phyloP scores from a whole-genome alignment of 2,888 invertebrate genomes.

The Tachina grossa region DNA sequence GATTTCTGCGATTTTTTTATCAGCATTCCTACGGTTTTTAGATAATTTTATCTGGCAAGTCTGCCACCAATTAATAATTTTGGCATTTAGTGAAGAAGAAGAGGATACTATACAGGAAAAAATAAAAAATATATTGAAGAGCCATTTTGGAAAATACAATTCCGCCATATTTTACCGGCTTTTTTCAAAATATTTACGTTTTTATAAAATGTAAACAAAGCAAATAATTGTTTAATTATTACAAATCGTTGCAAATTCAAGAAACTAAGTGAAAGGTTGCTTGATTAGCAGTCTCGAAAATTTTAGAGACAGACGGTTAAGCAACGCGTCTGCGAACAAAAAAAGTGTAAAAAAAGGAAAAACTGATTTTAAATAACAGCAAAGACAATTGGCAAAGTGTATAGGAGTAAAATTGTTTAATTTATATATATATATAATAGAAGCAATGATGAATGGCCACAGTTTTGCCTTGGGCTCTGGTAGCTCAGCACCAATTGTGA shows the following conservation, averaged over 20 bases:
- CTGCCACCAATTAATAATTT: conserved; percentile 44
- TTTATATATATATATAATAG: conserved; percentile 13
- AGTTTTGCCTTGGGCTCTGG: conserved; percentile 73
- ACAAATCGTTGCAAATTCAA: conserved; percentile 23
- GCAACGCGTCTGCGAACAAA: conserved; percentile 61
- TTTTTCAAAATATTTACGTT: conserved; percentile 81
- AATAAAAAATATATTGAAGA: conserved; percentile 70
- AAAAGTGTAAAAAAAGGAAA: conserved; percentile 40
- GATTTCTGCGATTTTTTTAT: too few relatives aligned
- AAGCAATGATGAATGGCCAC: conserved; percentile 72
- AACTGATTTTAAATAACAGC: conserved; percentile 20
- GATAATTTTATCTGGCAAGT: not conserved
- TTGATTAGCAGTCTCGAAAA: conserved; percentile 37
- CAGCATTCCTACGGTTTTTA: too few relatives aligned
- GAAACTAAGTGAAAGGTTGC: conserved; percentile 58
- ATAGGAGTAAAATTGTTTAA: not conserved
- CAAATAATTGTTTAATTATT: conserved; percentile 53
- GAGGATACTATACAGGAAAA: conserved; percentile 68
- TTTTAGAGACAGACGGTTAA: conserved; percentile 50
- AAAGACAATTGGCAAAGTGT: conserved; percentile 21
- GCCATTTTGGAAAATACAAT: conserved; percentile 80
- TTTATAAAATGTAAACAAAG: conserved; percentile 73
- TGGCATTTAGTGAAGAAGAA: conserved; percentile 58
- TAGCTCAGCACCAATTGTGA: conserved; percentile 76
- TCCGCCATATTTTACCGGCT: conserved; percentile 82